Evolutionary conservation across 1,140 invertebrate species (phyloP).

Genomic region (Myzus persicae): DNA sequence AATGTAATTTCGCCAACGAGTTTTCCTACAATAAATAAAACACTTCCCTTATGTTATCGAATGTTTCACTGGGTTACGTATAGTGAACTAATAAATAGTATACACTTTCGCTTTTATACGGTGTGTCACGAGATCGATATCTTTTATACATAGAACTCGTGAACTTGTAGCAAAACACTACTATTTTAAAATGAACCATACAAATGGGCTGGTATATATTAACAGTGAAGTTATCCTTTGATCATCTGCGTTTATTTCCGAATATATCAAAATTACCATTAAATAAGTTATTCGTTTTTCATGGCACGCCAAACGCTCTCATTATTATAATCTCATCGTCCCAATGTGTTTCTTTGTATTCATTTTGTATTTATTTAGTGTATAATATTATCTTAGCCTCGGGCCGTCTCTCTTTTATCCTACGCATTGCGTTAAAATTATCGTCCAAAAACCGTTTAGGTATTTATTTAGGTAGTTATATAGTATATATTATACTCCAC

Average conservation of each 20-base stretch:
- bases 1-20: neutral
- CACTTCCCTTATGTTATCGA: neutral
- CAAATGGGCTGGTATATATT: neutral
- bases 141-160: neutral
- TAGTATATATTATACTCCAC: neutral
- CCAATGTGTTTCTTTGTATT: neutral
- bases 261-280: neutral
- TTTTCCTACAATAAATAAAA: neutral
- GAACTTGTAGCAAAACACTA: neutral
- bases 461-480: neutral
- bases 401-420: neutral
- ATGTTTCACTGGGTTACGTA: neutral
- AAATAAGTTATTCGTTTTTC: neutral
- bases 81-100: neutral
- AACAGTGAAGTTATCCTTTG: neutral
- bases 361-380: neutral
- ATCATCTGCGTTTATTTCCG: neutral
- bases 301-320: neutral
- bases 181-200: neutral
- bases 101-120: neutral
- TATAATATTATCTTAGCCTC: neutral
- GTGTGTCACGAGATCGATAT: neutral
- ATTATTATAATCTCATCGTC: neutral
- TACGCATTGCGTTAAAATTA: neutral
- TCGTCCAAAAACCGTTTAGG: neutral